Evolutionary conservation across 2,113 vertebrate genomes (phyloP).

Genomic region (Pavo muticus): DNA sequence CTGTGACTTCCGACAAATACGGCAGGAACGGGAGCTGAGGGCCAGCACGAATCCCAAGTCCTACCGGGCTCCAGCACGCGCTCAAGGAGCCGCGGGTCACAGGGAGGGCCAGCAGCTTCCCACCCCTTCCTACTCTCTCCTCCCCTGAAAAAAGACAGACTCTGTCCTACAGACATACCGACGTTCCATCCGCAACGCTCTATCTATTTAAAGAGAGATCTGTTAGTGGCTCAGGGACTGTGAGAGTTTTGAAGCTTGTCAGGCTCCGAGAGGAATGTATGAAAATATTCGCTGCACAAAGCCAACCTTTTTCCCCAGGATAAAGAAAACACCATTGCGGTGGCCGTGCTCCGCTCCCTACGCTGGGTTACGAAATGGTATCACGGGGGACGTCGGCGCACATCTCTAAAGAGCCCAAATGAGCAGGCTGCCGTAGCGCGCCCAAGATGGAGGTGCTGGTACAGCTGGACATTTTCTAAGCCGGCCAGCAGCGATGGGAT

Average conservation of each 20-base stretch:
- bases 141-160: constrained; percentile 10
- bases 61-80: neutral
- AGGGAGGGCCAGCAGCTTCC: neutral
- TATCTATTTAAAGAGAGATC: neutral
- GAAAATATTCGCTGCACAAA: neutral
- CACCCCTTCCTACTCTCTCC: neutral
- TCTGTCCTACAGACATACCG: neutral
- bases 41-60: neutral
- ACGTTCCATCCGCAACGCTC: neutral
- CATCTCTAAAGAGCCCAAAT: fast-evolving
- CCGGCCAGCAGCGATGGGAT: neutral
- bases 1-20: neutral
- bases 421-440: neutral
- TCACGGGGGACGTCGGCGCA: fast-evolving
- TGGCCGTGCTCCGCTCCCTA: neutral
- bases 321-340: neutral
- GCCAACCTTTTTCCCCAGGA: neutral
- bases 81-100: neutral
- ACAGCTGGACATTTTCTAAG: neutral
- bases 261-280: neutral
- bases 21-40: neutral
- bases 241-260: constrained; percentile 1
- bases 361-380: neutral
- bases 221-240: neutral
- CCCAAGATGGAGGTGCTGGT: neutral